phyloP scores from a whole-genome alignment of 2,888 invertebrate species.

The Neria commutata region DNA sequence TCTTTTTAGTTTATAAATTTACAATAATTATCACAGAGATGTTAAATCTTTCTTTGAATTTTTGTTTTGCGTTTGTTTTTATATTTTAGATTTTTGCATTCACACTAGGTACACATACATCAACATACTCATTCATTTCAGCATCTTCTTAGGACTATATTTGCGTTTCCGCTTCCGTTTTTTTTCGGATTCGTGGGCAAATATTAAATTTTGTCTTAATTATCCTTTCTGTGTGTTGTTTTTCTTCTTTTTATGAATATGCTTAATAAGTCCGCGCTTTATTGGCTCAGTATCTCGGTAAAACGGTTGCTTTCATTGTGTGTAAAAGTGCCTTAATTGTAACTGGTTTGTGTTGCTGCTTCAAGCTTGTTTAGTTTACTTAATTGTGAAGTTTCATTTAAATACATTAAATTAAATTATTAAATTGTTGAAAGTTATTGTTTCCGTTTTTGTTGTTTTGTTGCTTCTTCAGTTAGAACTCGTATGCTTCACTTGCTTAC shows the following conservation, averaged over 20 bases:
- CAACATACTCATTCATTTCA: slow-evolving; percentile 49
- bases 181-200: slow-evolving; percentile 35
- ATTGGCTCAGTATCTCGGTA: slow-evolving; percentile 31
- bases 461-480: slow-evolving; percentile 15
- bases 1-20: slow-evolving; percentile 59
- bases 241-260: slow-evolving; percentile 29
- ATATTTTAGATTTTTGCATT: slow-evolving; percentile 56
- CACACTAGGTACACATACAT: slow-evolving; percentile 59
- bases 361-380: too few species aligned
- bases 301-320: slow-evolving; percentile 13
- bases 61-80: slow-evolving; percentile 49
- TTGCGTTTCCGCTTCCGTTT: slow-evolving; percentile 20
- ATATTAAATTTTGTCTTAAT: slow-evolving; percentile 42
- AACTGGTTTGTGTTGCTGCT: too few species aligned
- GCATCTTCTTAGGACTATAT: too few species aligned
- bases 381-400: slow-evolving; percentile 18
- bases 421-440: slow-evolving; percentile 43
- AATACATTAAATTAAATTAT: slow-evolving; percentile 37
- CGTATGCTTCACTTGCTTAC: neutral
- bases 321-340: slow-evolving; percentile 52
- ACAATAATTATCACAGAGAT: slow-evolving; percentile 63
- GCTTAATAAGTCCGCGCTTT: neutral
- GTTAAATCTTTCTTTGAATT: slow-evolving; percentile 63
- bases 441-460: slow-evolving; percentile 40
- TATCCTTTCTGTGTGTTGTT: slow-evolving; percentile 26